A percentile compares a stretch with the other conserved stretches of the same genome.
These are phyloP conservation scores for Onychomys torridus DNA, from an alignment of 2,797 vertebrate genomes.

Conservation along the genomic window DNA sequence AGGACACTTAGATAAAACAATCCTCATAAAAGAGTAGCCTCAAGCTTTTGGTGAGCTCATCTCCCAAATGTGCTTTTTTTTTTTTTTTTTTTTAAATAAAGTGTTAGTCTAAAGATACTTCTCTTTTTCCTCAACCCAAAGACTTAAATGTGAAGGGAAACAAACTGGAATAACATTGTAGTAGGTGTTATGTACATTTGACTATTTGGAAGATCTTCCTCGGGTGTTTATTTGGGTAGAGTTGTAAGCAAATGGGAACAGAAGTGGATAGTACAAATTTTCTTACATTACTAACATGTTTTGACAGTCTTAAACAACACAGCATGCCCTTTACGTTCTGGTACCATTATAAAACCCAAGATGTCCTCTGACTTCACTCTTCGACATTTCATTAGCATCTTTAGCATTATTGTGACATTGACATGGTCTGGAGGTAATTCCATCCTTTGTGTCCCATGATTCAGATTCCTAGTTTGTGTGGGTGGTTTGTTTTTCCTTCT, in stretches of 20 bases:
- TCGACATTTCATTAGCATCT: conserved; percentile 3
- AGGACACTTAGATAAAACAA: not conserved
- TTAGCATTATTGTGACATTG: conserved; percentile 25
- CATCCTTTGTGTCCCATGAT: not conserved
- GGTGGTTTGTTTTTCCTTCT: not conserved
- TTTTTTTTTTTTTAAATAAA: not conserved
- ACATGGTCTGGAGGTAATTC: conserved; percentile 51
- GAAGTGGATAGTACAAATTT: not conserved
- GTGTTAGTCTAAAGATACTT: conserved; percentile 45
- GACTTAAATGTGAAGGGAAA: conserved; percentile 19
- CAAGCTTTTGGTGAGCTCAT: not conserved
- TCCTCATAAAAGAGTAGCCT: not conserved
- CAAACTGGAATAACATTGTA: not conserved
- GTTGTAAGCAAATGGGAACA: conserved; percentile 5
- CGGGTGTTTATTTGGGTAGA: conserved; percentile 13
- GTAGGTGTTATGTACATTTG: not conserved
- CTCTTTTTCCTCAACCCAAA: conserved; percentile 33
- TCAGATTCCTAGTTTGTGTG: conserved; percentile 26
- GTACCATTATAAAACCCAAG: not conserved
- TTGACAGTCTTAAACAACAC: not conserved
- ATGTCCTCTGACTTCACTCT: not conserved
- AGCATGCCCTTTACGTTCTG: not conserved
- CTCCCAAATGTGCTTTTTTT: not conserved
- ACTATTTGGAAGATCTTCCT: conserved; percentile 22
- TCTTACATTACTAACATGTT: not conserved